phyloP scores from a whole-genome alignment of 2,113 vertebrate species.

The Oreotrochilus melanogaster region DNA sequence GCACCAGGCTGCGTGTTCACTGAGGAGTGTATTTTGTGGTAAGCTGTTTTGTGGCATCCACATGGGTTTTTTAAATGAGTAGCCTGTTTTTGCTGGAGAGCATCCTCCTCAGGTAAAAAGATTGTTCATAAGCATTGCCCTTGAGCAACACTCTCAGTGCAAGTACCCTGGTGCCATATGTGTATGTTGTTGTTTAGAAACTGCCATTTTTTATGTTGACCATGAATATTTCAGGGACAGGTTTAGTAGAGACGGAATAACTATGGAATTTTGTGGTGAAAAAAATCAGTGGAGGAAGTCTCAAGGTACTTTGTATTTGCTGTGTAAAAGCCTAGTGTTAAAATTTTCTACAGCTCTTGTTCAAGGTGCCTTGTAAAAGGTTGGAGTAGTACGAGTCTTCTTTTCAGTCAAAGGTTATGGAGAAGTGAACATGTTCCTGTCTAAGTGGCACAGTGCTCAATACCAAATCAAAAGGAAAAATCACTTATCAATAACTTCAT shows the following conservation, averaged over 20 bases:
- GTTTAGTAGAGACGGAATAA: neutral
- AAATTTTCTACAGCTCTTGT: neutral
- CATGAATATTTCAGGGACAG: neutral
- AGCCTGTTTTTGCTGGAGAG: neutral
- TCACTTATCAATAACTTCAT: neutral
- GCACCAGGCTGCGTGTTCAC: neutral
- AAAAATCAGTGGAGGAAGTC: neutral
- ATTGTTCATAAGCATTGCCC: neutral
- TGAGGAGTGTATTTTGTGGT: neutral
- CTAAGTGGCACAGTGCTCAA: neutral
- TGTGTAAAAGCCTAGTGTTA: neutral
- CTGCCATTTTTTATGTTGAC: neutral
- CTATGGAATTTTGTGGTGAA: neutral
- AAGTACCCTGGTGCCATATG: fast-evolving
- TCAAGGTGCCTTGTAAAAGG: neutral
- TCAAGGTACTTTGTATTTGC: neutral
- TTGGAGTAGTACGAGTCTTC: neutral
- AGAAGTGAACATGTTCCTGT: neutral
- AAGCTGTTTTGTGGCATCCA: neutral
- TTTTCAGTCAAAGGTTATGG: neutral
- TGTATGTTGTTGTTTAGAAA: neutral
- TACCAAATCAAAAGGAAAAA: neutral
- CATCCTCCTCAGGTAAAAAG: neutral
- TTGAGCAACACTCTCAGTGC: neutral
- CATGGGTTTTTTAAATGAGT: neutral